A percentile compares a stretch with the other conserved stretches of the same genome.
Conservation (phyloP, 1,140 invertebrate genomes). For the Drosophila ananassae region DNA sequence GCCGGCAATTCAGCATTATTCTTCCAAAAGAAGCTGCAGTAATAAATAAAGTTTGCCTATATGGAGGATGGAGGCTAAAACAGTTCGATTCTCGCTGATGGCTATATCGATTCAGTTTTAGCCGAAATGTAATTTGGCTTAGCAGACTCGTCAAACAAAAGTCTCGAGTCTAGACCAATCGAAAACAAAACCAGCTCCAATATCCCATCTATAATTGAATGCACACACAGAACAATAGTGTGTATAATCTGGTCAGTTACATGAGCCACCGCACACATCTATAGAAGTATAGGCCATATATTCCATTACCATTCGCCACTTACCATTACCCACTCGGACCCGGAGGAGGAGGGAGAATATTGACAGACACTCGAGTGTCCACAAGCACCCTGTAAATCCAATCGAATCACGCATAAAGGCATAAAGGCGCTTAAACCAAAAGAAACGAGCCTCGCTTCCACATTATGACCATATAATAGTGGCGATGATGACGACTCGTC, state of each 20-base stretch:
- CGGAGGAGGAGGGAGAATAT: conserved; percentile 37
- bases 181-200: conserved; percentile 79
- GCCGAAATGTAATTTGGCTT: conserved; percentile 70
- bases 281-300: background rate
- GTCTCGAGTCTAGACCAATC: conserved; percentile 69
- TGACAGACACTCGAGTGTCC: conserved; percentile 81
- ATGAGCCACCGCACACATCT: conserved; percentile 34
- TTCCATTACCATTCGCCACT: conserved; percentile 5
- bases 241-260: conserved; percentile 76
- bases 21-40: conserved; percentile 22
- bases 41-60: conserved; percentile 22
- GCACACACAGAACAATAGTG: conserved; percentile 55
- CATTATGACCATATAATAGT: conserved; percentile 10
- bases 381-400: conserved; percentile 80
- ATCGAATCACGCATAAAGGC: conserved; percentile 82
- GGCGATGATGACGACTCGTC: conserved; percentile 29
- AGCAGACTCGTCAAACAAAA: conserved; percentile 68
- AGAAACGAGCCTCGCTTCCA: conserved; percentile 49
- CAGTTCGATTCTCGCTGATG: conserved; percentile 33
- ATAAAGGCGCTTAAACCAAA: conserved; percentile 76
- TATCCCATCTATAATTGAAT: conserved; percentile 76
- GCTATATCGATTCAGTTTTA: conserved; percentile 39
- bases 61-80: conserved; percentile 17
- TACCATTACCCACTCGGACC: conserved; percentile 9
- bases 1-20: conserved; percentile 39